phyloP scores from a whole-genome alignment of 2,113 vertebrate species.

The Caranx melampygus region DNA sequence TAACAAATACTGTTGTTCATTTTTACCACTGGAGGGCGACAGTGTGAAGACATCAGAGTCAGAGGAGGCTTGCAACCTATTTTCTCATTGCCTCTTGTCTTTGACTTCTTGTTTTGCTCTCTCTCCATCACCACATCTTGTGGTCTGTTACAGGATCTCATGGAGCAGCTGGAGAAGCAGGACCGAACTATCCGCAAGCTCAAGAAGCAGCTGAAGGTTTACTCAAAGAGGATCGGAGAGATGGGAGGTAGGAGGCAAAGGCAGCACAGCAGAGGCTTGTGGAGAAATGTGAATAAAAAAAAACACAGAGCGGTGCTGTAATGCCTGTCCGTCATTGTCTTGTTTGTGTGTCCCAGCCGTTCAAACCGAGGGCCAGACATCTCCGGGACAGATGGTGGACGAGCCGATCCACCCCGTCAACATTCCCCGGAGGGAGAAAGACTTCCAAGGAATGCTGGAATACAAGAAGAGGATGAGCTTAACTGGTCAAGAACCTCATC shows the following conservation, averaged over 20 bases:
- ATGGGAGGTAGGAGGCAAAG: conserved; percentile 90
- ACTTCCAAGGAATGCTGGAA: conserved; percentile 99
- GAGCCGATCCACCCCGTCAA: conserved; percentile 96
- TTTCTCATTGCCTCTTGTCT: conserved; percentile 14
- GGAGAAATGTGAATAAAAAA: neutral
- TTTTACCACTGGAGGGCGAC: conserved; percentile 37
- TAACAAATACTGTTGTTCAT: conserved; percentile 5
- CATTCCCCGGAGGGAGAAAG: conserved; percentile 98
- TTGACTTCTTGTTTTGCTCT: neutral
- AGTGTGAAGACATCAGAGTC: neutral
- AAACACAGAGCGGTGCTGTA: neutral
- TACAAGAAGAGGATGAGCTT: conserved; percentile 98
- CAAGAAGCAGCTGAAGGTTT: conserved; percentile 98
- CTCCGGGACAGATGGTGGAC: conserved; percentile 96
- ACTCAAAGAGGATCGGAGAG: conserved; percentile 98
- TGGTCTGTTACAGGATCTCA: conserved; percentile 88
- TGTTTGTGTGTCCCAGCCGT: conserved; percentile 79
- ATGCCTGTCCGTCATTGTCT: conserved; percentile 15
- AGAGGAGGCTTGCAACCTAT: neutral
- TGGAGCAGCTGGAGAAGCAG: conserved; percentile 99
- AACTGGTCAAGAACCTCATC: conserved; percentile 98
- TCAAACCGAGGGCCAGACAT: conserved; percentile 92
- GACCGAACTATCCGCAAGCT: conserved; percentile 98
- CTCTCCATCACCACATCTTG: neutral
- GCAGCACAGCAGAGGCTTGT: neutral